phyloP scores from a whole-genome alignment of 2,113 vertebrate genomes.

The Carettochelys insculpta region DNA sequence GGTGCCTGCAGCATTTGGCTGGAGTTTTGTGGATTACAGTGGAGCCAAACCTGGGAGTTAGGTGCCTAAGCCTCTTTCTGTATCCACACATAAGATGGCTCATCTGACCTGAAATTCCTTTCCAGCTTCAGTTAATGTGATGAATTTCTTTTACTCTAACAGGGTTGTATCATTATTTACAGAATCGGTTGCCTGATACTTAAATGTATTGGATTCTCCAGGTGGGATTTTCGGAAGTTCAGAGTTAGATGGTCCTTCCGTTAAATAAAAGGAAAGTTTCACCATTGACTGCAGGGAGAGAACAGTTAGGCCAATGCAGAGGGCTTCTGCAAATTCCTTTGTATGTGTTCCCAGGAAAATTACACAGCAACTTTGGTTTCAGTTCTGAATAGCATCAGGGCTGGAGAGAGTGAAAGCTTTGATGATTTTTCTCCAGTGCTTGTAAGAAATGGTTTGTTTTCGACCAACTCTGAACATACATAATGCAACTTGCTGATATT shows the following conservation, averaged over 20 bases:
- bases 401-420: background rate
- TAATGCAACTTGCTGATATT: constrained; percentile 39
- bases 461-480: background rate
- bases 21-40: background rate
- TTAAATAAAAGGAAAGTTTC: background rate
- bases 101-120: background rate
- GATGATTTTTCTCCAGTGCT: constrained; percentile 30
- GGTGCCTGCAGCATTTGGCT: background rate
- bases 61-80: background rate
- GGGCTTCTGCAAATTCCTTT: background rate
- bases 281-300: background rate
- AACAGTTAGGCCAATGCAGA: background rate
- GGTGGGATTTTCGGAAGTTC: background rate
- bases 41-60: background rate
- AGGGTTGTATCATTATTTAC: background rate
- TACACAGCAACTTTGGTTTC: background rate
- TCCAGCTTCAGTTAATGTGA: background rate
- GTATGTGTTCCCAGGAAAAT: background rate
- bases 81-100: background rate
- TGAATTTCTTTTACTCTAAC: background rate
- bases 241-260: background rate
- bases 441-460: constrained; percentile 53
- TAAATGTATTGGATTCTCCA: background rate
- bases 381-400: background rate
- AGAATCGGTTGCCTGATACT: background rate